A percentile compares a stretch with the other conserved stretches of the same genome.
These are phyloP conservation scores for Heliocidaris tuberculata DNA, from an alignment of 35 echinoderm and acorn worm genomes.

Conservation along the genomic window DNA sequence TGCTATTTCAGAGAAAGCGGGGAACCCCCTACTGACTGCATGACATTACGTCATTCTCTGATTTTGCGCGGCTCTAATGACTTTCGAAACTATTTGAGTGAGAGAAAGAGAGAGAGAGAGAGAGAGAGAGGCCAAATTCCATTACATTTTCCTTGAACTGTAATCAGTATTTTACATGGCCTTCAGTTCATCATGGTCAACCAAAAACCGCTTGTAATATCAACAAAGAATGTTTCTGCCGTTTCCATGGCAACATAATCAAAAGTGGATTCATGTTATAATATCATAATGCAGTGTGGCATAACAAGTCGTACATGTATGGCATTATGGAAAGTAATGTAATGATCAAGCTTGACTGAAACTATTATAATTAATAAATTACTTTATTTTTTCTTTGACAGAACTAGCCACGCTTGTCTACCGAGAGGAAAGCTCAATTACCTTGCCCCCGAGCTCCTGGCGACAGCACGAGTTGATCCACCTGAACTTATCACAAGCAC, in stretches of 20 bases:
- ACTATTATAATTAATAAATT: neutral
- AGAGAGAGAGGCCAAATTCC: neutral
- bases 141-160: neutral
- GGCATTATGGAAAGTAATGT: neutral
- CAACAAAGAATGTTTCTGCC: neutral
- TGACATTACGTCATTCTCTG: neutral
- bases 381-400: conserved; percentile 29
- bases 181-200: neutral
- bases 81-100: neutral
- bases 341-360: neutral
- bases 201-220: neutral
- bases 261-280: neutral
- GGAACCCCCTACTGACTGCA: neutral
- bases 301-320: no score
- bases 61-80: neutral
- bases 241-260: neutral
- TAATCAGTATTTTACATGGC: neutral
- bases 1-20: neutral
- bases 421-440: conserved; percentile 73
- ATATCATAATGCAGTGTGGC: neutral
- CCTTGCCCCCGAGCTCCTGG: conserved; percentile 75
- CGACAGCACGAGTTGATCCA: conserved; percentile 53
- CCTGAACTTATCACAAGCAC: conserved; percentile 61
- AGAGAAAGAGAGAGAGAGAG: neutral
- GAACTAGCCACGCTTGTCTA: conserved; percentile 72